Conservation (phyloP, 2,113 vertebrate species). For the Hemibagrus wyckioides region DNA sequence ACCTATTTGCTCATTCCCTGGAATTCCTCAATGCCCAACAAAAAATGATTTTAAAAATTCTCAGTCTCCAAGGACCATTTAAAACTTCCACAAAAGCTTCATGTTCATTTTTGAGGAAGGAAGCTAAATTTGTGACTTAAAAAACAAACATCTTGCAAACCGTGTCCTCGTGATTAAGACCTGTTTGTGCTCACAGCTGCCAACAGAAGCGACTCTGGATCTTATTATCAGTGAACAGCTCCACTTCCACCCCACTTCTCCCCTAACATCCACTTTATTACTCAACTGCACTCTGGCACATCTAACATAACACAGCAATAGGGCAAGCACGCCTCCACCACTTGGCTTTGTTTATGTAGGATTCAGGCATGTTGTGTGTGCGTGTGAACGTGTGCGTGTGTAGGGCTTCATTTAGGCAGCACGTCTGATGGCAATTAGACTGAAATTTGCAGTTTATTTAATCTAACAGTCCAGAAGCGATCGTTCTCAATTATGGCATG, state of each 20-base stretch:
- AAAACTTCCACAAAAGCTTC: no score
- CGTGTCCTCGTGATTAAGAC: constrained; percentile 60
- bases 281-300: constrained; percentile 72
- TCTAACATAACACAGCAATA: constrained; percentile 68
- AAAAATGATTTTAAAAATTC: no score
- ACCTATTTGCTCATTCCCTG: no score
- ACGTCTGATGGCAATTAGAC: constrained; percentile 72
- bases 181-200: constrained; percentile 57
- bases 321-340: constrained; percentile 68
- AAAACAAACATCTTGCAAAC: constrained; percentile 46
- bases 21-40: no score
- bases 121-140: constrained; percentile 8
- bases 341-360: constrained; percentile 73
- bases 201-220: constrained; percentile 78
- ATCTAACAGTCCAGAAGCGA: constrained; percentile 68
- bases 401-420: constrained; percentile 62
- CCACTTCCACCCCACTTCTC: constrained; percentile 64
- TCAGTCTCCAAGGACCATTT: no score
- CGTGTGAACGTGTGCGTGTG: constrained; percentile 57
- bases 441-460: constrained; percentile 69
- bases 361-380: constrained; percentile 52
- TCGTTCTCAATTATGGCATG: constrained; percentile 73
- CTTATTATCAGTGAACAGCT: constrained; percentile 68
- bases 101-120: no score
- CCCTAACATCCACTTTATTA: constrained; percentile 76